phyloP scores from a whole-genome alignment of 2,888 invertebrate genomes.

The Pegoplata infirma region DNA sequence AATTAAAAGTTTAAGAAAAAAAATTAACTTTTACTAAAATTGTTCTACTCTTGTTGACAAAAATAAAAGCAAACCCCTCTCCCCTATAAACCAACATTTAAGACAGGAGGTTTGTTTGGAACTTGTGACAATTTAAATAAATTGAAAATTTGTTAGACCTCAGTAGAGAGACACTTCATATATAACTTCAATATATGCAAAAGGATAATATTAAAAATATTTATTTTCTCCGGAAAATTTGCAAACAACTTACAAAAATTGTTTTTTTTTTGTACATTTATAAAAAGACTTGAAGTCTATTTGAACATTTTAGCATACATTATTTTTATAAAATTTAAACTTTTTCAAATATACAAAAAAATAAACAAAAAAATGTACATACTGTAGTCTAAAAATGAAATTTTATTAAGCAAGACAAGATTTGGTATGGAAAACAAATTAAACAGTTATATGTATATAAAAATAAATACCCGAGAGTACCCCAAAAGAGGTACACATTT shows the following conservation, averaged over 20 bases:
- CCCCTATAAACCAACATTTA: not conserved
- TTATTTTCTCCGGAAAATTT: not conserved
- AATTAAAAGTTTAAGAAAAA: constrained; percentile 45
- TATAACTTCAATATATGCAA: constrained; percentile 10
- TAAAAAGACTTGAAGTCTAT: constrained; percentile 34
- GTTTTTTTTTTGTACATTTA: too few species aligned
- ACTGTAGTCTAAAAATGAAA: constrained; percentile 20
- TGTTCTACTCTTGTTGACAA: not conserved
- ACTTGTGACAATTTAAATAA: constrained; percentile 51
- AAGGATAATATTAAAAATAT: constrained; percentile 16
- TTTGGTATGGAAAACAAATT: constrained; percentile 52
- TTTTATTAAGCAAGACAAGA: constrained; percentile 42
- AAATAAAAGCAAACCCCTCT: too few species aligned
- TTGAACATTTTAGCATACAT: constrained; percentile 50
- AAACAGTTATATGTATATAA: constrained; percentile 33
- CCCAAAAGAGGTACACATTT: not conserved
- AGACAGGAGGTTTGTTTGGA: constrained; percentile 12
- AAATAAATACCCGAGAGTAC: not conserved
- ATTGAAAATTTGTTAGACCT: constrained; percentile 35
- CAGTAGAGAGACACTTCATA: not conserved
- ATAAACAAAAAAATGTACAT: constrained; percentile 24
- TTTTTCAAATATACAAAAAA: not conserved
- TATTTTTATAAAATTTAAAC: too few species aligned
- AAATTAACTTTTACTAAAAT: constrained; percentile 4
- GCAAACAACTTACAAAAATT: not conserved